phyloP scores from a whole-genome alignment of 2,797 vertebrate genomes.

The Pangasius macronema region DNA sequence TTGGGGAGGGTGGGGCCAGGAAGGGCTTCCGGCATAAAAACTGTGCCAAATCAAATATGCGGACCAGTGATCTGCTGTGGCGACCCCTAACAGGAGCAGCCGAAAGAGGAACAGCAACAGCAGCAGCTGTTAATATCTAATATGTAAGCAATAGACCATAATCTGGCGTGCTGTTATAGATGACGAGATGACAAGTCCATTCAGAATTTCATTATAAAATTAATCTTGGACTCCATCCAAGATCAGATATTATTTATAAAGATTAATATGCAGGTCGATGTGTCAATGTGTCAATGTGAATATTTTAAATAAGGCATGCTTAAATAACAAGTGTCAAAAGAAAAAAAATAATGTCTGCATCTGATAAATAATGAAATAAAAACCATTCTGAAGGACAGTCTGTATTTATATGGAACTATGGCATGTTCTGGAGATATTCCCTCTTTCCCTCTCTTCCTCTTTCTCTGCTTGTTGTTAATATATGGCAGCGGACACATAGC shows the following conservation, averaged over 20 bases:
- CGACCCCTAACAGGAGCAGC: no score
- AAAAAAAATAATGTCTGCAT: neutral
- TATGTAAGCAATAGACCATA: neutral
- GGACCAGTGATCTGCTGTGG: no score
- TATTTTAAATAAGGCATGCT: neutral
- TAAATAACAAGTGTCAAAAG: neutral
- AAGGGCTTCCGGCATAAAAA: no score
- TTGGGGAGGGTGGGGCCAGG: no score
- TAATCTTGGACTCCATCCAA: neutral
- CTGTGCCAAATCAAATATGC: no score
- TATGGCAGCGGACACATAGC: slow-evolving; percentile 62
- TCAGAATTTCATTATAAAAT: neutral
- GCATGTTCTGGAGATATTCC: neutral
- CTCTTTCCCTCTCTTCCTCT: slow-evolving; percentile 29
- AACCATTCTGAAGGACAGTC: no score
- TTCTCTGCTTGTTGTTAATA: slow-evolving; percentile 63
- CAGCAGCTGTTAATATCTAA: no score
- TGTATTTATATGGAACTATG: neutral
- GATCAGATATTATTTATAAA: neutral
- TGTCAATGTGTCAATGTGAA: neutral
- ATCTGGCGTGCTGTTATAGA: neutral
- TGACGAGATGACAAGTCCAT: no score
- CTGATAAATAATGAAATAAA: neutral
- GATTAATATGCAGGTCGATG: neutral
- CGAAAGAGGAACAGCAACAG: no score